Evolutionary conservation across 2,888 invertebrate genomes (phyloP).

Genomic region (Willowsia nigromaculata): DNA sequence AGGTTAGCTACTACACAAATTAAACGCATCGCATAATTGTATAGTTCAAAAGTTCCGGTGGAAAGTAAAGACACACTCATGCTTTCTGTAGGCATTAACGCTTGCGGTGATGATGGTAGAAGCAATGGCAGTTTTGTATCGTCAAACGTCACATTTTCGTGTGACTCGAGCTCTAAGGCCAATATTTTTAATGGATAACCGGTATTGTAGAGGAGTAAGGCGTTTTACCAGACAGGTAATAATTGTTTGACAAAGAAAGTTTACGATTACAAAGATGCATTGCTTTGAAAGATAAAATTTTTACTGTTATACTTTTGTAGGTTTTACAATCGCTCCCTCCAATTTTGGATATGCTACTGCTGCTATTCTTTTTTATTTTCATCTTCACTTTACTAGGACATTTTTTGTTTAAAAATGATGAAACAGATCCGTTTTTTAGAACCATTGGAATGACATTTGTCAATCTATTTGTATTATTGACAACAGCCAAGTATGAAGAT

Average conservation of each 20-base stretch:
- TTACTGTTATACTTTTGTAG: slow-evolving; percentile 83
- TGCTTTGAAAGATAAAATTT: too few species aligned
- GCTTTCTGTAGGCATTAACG: slow-evolving; percentile 85
- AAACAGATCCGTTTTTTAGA: slow-evolving; percentile 88
- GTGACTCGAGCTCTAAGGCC: slow-evolving; percentile 92
- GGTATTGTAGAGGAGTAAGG: slow-evolving; percentile 89
- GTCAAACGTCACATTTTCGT: slow-evolving; percentile 91
- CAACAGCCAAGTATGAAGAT: slow-evolving; percentile 89
- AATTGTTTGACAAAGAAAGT: too few species aligned
- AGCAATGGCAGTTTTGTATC: slow-evolving; percentile 88
- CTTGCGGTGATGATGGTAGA: slow-evolving; percentile 90
- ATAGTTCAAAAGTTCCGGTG: background rate
- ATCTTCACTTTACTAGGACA: slow-evolving; percentile 90
- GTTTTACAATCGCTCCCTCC: slow-evolving; percentile 92
- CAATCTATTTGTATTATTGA: slow-evolving; percentile 93
- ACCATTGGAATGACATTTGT: slow-evolving; percentile 91
- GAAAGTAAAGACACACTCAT: background rate
- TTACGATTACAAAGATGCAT: too few species aligned
- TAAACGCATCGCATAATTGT: background rate
- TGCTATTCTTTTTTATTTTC: slow-evolving; percentile 91
- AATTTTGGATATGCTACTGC: slow-evolving; percentile 91
- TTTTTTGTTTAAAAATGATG: slow-evolving; percentile 89
- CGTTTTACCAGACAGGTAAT: slow-evolving; percentile 80
- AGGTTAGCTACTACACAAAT: slow-evolving; percentile 83
- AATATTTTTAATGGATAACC: slow-evolving; percentile 92